phyloP scores from a whole-genome alignment of 2,797 vertebrate species.

The Oreochromis mossambicus region DNA sequence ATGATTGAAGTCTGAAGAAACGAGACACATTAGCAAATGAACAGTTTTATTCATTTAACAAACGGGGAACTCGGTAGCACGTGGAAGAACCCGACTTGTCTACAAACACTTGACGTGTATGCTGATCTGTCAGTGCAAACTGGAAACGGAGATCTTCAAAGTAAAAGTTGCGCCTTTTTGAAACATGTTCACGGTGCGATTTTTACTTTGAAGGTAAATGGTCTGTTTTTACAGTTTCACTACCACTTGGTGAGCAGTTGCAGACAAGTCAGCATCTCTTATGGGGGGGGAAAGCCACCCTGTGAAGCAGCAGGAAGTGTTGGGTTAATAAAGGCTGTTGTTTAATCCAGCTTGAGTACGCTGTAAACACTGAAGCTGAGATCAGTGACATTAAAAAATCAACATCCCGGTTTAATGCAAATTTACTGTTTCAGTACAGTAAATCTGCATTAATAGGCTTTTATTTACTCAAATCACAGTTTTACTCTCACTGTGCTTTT shows the following conservation, averaged over 20 bases:
- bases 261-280: accelerated
- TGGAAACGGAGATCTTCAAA: accelerated
- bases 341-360: neutral
- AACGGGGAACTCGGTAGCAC: neutral
- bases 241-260: neutral
- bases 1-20: neutral
- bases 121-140: neutral
- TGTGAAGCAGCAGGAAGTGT: neutral
- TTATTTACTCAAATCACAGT: neutral
- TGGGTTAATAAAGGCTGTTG: neutral
- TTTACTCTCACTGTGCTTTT: neutral
- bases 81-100: accelerated
- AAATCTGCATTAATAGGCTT: neutral
- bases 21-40: neutral
- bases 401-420: accelerated
- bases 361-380: neutral
- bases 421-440: accelerated
- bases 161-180: neutral
- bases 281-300: neutral
- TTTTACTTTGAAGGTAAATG: neutral
- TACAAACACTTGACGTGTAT: neutral
- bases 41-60: neutral
- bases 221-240: neutral
- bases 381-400: neutral
- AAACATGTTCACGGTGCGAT: neutral